Evolutionary conservation across 2,888 invertebrate species (phyloP), one percentile per base, ranked within the genome.

Genomic region (Leptogaster cylindrica): DNA sequence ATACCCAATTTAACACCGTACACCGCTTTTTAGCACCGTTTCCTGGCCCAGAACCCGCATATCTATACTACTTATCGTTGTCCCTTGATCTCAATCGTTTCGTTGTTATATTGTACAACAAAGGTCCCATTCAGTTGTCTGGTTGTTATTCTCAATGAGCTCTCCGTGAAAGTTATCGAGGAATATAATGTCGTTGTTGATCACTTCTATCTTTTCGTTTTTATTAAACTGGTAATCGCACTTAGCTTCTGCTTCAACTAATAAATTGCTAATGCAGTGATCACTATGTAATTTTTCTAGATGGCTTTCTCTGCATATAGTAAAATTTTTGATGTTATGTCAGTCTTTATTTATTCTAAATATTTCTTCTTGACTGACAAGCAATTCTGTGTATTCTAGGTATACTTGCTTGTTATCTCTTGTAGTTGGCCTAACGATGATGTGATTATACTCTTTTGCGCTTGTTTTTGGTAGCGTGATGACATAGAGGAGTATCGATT

Each of bases 221-320:
- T n/a, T n/a, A n/a, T n/a, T n/a, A n/a, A n/a, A n/a, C n/a, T n/a
- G n/a, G n/a, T n/a, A n/a, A n/a, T n/a, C 31, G 14, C 2, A 39
- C 39, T 39, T 14, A 14, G 39, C 2, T 4, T 39, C 12, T 39
- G 74, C 73, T 74, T 27, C 50, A 27, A 12, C 27, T 27, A 50
- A 27, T 10, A 50, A 14, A 2, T 25, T n/a, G 18, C 3, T 50
- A 6, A 50, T 50, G n/a, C 50, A 50, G 5, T 50, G 50, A 23
- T 50, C 18, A 10, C 27, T n/a, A 8, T 12, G 7, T n/a, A 50
- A 2, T 2, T 25, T n/a, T 12, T 5, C 10, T 50, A 50, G 25
- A n/a, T 50, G 50, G n/a, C n/a, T 1, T 50, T 50, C 25, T 25
- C 3, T 2, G 14, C 50, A 50, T 25, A 50, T 10, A 12, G 6